Evolutionary conservation across 2,888 invertebrate genomes (phyloP).

Genomic region (Heteromyza rotundicornis): DNA sequence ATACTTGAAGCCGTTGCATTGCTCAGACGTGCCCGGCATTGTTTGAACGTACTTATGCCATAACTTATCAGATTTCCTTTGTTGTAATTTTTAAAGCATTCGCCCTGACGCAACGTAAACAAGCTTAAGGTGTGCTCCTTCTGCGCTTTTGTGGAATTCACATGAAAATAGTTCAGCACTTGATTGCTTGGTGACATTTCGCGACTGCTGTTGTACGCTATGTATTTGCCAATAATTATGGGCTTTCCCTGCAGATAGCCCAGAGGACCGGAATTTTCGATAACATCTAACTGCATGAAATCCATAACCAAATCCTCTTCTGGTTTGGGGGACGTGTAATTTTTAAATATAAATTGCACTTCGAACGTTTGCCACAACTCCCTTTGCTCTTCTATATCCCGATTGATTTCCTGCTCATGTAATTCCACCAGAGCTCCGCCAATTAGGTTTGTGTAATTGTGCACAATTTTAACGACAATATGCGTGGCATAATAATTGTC

Average conservation of each 20-base stretch:
- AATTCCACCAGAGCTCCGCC: conserved; percentile 28
- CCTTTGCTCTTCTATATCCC: conserved; percentile 13
- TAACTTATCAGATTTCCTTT: conserved; percentile 40
- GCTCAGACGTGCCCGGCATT: conserved; percentile 45
- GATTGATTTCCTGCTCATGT: conserved; percentile 16
- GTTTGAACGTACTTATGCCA: conserved; percentile 47
- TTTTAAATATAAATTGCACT: conserved; percentile 38
- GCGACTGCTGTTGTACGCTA: conserved; percentile 37
- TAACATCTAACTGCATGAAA: not conserved
- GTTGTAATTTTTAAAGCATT: conserved; percentile 25
- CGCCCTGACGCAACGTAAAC: conserved; percentile 28
- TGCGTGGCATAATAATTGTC: conserved; percentile 23
- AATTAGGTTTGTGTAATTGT: conserved; percentile 42
- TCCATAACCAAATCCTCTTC: not conserved
- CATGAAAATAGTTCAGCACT: conserved; percentile 46
- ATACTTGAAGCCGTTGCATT: conserved; percentile 26
- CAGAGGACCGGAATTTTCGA: conserved; percentile 47
- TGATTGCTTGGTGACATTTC: conserved; percentile 29
- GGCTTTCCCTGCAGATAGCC: conserved; percentile 53
- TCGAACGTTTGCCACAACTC: conserved; percentile 45
- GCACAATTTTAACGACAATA: conserved; percentile 35
- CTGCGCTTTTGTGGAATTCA: conserved; percentile 23
- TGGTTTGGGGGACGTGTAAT: conserved; percentile 26
- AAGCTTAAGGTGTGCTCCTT: conserved; percentile 33
- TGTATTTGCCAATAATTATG: conserved; percentile 44